Evolutionary conservation across 2,797 vertebrate species (phyloP).

Genomic region (Tiaroga cobitis): DNA sequence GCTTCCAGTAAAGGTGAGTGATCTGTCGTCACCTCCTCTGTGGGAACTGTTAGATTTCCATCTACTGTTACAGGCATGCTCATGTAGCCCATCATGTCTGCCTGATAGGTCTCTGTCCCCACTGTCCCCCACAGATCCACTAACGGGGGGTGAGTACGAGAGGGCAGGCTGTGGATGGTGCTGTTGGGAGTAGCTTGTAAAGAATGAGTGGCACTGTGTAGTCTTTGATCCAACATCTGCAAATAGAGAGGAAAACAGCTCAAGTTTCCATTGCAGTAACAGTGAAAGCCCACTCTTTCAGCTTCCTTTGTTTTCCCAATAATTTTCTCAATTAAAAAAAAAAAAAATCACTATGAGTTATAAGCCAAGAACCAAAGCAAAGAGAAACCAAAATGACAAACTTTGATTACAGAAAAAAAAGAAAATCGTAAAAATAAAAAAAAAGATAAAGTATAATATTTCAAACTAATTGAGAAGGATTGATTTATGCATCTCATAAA

Average conservation of each 20-base stretch:
- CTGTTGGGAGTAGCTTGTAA: constrained; percentile 84
- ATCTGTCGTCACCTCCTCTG: constrained; percentile 82
- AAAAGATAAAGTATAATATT: not conserved
- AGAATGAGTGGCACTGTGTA: constrained; percentile 81
- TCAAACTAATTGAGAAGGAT: not conserved
- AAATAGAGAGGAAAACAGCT: constrained; percentile 41
- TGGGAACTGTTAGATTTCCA: constrained; percentile 70
- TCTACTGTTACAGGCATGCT: constrained; percentile 85
- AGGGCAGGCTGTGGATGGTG: constrained; percentile 82
- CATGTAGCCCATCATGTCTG: constrained; percentile 82
- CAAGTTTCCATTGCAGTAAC: not conserved
- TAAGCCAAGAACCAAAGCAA: not conserved
- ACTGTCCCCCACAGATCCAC: constrained; percentile 89
- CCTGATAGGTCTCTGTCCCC: constrained; percentile 79
- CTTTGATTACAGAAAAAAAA: not conserved
- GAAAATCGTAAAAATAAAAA: not conserved
- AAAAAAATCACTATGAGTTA: not conserved
- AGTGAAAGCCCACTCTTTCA: not conserved
- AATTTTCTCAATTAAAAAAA: not conserved
- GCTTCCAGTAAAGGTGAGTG: constrained; percentile 89
- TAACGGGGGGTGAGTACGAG: constrained; percentile 81
- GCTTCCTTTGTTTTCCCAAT: not conserved
- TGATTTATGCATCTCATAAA: not conserved
- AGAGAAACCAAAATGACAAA: not conserved
- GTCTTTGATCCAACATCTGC: constrained; percentile 79